Conservation (phyloP, 92 coral and sea anemone genomes). For the Parazoanthus atlanticus region DNA sequence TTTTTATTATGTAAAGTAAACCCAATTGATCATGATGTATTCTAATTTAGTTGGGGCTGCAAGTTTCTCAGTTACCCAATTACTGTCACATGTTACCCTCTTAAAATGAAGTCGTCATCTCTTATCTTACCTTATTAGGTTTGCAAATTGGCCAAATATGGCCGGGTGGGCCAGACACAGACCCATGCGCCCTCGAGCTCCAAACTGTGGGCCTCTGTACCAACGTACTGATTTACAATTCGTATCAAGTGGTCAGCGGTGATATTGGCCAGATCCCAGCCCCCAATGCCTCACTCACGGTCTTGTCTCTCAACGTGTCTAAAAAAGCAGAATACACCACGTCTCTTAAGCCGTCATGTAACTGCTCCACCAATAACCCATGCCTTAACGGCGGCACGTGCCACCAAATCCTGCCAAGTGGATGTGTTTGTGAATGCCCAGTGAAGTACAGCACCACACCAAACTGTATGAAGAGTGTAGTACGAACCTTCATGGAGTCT, state of each 20-base stretch:
- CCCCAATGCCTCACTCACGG: conserved; percentile 75
- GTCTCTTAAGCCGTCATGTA: conserved; percentile 38
- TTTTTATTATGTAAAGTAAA: no score
- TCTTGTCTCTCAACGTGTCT: conserved; percentile 74
- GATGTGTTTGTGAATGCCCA: conserved; percentile 86
- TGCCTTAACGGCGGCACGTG: conserved; percentile 84
- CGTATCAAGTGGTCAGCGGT: conserved; percentile 89
- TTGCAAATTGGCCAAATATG: conserved; percentile 59
- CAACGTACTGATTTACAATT: conserved; percentile 60
- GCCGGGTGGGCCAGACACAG: conserved; percentile 66
- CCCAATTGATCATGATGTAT: no score
- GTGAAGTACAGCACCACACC: conserved; percentile 63
- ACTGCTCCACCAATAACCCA: conserved; percentile 70
- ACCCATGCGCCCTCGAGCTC: conserved; percentile 68
- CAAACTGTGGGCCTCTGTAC: conserved; percentile 70
- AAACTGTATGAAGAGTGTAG: conserved; percentile 78
- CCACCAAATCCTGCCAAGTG: conserved; percentile 73
- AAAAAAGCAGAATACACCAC: conserved; percentile 62
- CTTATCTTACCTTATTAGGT: background rate
- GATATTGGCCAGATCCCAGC: conserved; percentile 92
- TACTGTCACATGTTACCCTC: no score
- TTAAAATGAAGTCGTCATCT: background rate
- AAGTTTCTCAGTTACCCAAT: no score
- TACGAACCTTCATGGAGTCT: conserved; percentile 69
- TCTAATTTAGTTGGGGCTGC: no score